Conservation (phyloP, 2,113 vertebrate genomes). For the Pristiophorus japonicus region DNA sequence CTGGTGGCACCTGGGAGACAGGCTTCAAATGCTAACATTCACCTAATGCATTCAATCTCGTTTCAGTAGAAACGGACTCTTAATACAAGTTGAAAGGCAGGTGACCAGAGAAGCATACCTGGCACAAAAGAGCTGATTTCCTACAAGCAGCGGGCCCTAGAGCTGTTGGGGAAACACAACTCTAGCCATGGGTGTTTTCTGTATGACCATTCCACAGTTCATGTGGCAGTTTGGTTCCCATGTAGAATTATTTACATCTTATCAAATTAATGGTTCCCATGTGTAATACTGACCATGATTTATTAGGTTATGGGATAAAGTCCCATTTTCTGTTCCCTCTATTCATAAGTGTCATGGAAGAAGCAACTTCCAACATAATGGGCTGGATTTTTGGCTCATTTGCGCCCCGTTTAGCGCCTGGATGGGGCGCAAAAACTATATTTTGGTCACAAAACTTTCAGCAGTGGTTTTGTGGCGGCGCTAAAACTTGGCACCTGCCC, state of each 20-base stretch:
- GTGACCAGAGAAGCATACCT: not conserved
- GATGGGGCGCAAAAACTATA: too few relatives aligned
- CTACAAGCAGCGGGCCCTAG: not conserved
- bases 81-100: not conserved
- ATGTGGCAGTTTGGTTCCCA: not conserved
- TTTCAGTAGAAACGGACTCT: not conserved
- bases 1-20: not conserved
- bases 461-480: too few relatives aligned
- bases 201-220: not conserved
- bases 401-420: too few relatives aligned
- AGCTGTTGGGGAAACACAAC: not conserved
- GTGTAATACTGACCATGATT: not conserved
- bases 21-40: not conserved
- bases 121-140: not conserved
- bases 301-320: not conserved
- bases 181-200: not conserved
- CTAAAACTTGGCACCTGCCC: too few relatives aligned
- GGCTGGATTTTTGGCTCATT: too few relatives aligned
- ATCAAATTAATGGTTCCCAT: not conserved
- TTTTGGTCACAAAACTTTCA: too few relatives aligned
- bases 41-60: not conserved
- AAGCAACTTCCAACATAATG: too few relatives aligned
- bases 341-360: too few relatives aligned
- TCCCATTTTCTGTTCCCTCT: too few relatives aligned
- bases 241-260: not conserved